Base-by-base conservation (phyloP, 2,888 invertebrate genomes). In the Papilio gigon region DNA sequence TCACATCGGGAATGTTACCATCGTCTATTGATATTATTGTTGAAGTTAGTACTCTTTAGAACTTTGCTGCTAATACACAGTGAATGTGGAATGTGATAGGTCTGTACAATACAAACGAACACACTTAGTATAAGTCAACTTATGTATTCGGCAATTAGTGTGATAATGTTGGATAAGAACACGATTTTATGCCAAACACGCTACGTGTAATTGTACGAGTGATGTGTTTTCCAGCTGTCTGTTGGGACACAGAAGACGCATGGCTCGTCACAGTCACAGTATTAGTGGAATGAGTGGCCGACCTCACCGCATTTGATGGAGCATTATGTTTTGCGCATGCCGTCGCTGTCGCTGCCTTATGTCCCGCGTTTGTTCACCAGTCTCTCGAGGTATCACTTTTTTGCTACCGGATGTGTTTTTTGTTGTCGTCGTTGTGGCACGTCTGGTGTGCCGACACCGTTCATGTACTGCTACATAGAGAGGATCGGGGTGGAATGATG, bases 251-350 rank as follows among this genome's bases (percentile, higher is more conserved):
- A 87, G 89, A 88, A 87, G 79, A 85, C 89, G 88, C 87, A 87
- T 89, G 88, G 85, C 84, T 84, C 83, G 85, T 84, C 86, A 88
- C 85, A 79, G 82, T 80, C 78, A 79, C 88, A 90, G 89, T 87
- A 84, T 87, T 91, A 91, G 92, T 90, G 89, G 90, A 90, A 91
- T 92, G 90, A 89, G 90, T 89, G 91, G 85, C 91, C 90, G 90
- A 90, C 89, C 76, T 89, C 91, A 91, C 92, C 88, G 91, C 92
- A 92, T 90, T 90, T 78, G 87, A 87, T 90, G 90, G 90, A 89
- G 86, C 88, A 87, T 82, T 90, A 85, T 91, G 84, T 85, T 90
- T 91, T 90, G 90, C 90, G 92, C 92, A 92, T 92, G 92, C 84
- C 85, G 86, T 85, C 84, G 85, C 88, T 88, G 86, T 85, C 84